These are phyloP conservation scores for Crotophaga sulcirostris DNA, from an alignment of 2,113 vertebrate species.

Conservation along the genomic window DNA sequence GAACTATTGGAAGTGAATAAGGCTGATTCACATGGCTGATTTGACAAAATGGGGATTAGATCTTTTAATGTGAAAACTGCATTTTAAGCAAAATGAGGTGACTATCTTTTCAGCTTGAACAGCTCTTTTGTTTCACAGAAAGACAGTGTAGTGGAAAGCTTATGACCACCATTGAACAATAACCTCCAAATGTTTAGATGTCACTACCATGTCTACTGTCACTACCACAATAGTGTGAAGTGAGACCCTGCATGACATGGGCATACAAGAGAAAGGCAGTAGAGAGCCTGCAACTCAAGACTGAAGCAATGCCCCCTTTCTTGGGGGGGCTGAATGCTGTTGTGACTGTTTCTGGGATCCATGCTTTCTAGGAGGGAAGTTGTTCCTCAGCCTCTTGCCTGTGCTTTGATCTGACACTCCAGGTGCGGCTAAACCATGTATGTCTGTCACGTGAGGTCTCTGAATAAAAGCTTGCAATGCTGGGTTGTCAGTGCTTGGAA, in stretches of 20 bases:
- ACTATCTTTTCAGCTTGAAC: background rate
- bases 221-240: background rate
- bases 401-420: background rate
- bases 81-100: background rate
- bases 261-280: background rate
- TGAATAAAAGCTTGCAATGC: background rate
- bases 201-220: too few relatives aligned
- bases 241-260: background rate
- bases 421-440: background rate
- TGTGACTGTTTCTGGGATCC: background rate
- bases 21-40: background rate
- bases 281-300: background rate
- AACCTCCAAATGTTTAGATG: background rate
- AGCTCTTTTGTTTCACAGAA: background rate
- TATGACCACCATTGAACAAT: background rate
- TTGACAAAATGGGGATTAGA: background rate
- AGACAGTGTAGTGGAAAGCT: background rate
- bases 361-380: background rate
- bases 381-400: background rate
- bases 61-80: background rate
- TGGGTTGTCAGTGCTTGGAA: background rate
- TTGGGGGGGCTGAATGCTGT: background rate
- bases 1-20: background rate
- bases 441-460: background rate
- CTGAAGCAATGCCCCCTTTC: background rate